Evolutionary conservation across 2,113 vertebrate genomes (phyloP).

Genomic region (Myotis yumanensis): DNA sequence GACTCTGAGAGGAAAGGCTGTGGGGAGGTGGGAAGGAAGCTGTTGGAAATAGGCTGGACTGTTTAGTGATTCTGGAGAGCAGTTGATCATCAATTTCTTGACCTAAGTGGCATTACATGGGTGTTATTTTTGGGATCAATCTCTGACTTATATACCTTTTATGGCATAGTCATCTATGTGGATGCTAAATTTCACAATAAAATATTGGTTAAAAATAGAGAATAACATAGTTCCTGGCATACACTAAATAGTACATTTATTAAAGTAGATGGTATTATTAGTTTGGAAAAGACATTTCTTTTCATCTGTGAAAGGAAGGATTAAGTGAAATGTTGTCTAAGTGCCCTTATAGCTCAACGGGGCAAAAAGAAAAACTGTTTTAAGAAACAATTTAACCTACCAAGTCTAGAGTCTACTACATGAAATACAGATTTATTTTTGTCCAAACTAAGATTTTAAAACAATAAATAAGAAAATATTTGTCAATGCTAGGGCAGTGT

Average conservation of each 20-base stretch:
- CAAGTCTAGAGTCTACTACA: neutral
- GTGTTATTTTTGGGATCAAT: neutral
- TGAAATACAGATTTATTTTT: neutral
- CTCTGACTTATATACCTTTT: neutral
- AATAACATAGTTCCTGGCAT: neutral
- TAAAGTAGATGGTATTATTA: neutral
- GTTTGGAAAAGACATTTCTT: neutral
- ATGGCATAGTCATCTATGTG: neutral
- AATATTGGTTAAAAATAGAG: neutral
- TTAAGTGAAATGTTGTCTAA: neutral
- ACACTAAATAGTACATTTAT: neutral
- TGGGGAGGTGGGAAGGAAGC: neutral
- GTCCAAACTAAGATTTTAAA: neutral
- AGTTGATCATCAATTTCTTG: neutral
- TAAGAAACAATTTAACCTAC: slow-evolving; percentile 9
- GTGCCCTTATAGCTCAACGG: neutral
- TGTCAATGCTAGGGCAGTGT: neutral
- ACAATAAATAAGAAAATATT: neutral
- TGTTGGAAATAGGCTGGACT: neutral
- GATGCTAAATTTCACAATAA: slow-evolving; percentile 11
- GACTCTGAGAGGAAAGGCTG: neutral
- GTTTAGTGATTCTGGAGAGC: neutral
- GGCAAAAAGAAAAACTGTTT: neutral
- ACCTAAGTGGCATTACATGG: neutral
- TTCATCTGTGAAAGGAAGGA: neutral